phyloP scores from a whole-genome alignment of 2,888 invertebrate genomes.

The Meta bourneti region DNA sequence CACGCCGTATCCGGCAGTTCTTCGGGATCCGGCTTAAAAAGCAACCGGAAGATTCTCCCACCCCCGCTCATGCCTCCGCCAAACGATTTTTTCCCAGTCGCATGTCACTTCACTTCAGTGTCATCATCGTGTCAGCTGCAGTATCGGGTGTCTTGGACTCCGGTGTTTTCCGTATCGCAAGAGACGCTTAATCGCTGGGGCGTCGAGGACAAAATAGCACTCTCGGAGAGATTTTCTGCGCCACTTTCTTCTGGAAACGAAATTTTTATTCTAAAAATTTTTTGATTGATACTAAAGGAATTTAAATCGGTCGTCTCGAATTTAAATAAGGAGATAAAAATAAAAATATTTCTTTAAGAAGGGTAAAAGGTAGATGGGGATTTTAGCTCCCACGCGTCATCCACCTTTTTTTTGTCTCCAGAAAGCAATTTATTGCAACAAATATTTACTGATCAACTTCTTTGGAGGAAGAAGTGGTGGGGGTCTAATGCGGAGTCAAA shows the following conservation, averaged over 20 bases:
- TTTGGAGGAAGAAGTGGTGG: neutral
- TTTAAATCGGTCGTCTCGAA: neutral
- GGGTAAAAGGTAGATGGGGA: neutral
- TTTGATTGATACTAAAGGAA: neutral
- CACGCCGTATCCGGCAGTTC: no score
- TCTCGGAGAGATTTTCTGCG: neutral
- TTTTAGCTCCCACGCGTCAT: neutral
- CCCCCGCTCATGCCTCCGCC: neutral
- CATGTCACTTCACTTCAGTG: neutral
- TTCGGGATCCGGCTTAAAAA: neutral
- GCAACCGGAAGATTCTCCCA: neutral
- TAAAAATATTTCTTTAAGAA: neutral
- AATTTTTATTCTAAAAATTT: neutral
- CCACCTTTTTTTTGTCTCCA: neutral
- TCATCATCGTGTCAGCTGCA: conserved; percentile 2
- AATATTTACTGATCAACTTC: neutral
- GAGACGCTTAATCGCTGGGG: neutral
- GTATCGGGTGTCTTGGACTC: neutral
- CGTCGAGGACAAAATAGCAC: neutral
- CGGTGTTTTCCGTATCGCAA: neutral
- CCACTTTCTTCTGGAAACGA: neutral
- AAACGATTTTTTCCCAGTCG: neutral
- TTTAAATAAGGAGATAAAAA: neutral
- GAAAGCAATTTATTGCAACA: conserved; percentile 18
- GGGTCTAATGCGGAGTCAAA: no score